Base-by-base conservation (phyloP, 2,888 invertebrate species). In the Nematopogon swammerdamellus region DNA sequence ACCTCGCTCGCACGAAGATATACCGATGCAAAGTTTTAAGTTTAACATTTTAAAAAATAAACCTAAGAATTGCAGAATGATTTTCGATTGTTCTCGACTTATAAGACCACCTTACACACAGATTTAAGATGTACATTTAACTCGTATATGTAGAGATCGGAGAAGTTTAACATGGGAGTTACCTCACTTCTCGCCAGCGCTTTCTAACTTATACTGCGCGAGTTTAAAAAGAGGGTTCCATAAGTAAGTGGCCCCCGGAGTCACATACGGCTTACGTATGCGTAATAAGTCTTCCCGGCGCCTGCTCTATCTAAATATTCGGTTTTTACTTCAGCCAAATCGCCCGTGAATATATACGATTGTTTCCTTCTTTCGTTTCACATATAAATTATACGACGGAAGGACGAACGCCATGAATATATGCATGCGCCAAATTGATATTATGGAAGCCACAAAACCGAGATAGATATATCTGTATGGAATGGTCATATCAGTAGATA, bases 321-420 rank as follows among this genome's bases (percentile, higher is more conserved):
- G 55, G 57, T 57, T 60, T 60, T 59, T 62, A 56, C 60, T 59
- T 59, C 60, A 56, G 63, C 60, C 68, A 74, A 79, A 76, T 75
- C 75, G 73, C 67, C 67, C 64, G 72, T 65, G 70, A 73, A 75
- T 66, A 65, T 63, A 62, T 72, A 68, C 65, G 64, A 72, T 75
- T 75, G 74, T 75, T 72, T 64, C 68, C 63, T 61, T 62, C 63
- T 57, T 57, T 60, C 63, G 3, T 62, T 68, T 68, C 69, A 74
- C 71, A 76, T 75, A 77, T 79, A 76, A 76, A 76, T 77, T 76
- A 77, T 76, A 76, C 75, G 79, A 76, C 75, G 70, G 66, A 64
- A 64, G 64, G 62, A 63, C 67, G 66, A 63, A 67, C 60, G 63
- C 57, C 61, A 77, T 79, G 79, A 76, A 79, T 79, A 72, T 60